Evolutionary conservation across 2,797 vertebrate species (phyloP).

Genomic region (Poeciliopsis infans): DNA sequence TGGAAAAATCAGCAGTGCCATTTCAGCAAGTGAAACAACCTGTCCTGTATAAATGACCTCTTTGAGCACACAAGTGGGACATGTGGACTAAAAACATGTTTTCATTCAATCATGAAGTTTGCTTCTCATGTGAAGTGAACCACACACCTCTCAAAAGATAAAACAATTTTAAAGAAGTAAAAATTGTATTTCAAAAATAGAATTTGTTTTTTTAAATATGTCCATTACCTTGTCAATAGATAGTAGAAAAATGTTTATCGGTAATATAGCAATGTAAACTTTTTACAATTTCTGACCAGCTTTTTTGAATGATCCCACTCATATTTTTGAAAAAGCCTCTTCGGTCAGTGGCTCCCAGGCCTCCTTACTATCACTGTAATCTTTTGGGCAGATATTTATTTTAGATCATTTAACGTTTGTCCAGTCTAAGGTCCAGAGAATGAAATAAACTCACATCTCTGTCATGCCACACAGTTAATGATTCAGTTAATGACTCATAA

Average conservation of each 20-base stretch:
- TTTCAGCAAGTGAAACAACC: neutral
- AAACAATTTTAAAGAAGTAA: neutral
- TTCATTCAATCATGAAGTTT: neutral
- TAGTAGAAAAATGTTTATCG: neutral
- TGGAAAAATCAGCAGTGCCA: slow-evolving; percentile 15
- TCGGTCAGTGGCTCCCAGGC: neutral
- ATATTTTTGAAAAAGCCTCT: neutral
- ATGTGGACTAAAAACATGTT: neutral
- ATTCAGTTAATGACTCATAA: neutral
- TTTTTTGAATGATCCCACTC: neutral
- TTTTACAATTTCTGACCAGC: neutral
- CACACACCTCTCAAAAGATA: neutral
- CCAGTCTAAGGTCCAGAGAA: no score
- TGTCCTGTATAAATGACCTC: neutral
- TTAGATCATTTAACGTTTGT: no score
- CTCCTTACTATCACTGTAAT: neutral
- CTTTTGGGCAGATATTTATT: neutral
- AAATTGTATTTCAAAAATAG: neutral
- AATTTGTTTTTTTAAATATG: neutral
- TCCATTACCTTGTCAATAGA: neutral
- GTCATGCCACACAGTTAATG: no score
- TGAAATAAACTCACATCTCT: no score
- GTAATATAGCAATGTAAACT: neutral
- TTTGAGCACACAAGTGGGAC: neutral
- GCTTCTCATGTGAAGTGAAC: neutral